Base-by-base conservation (phyloP, 2,797 vertebrate genomes). In the Rousettus madagascariensis region DNA sequence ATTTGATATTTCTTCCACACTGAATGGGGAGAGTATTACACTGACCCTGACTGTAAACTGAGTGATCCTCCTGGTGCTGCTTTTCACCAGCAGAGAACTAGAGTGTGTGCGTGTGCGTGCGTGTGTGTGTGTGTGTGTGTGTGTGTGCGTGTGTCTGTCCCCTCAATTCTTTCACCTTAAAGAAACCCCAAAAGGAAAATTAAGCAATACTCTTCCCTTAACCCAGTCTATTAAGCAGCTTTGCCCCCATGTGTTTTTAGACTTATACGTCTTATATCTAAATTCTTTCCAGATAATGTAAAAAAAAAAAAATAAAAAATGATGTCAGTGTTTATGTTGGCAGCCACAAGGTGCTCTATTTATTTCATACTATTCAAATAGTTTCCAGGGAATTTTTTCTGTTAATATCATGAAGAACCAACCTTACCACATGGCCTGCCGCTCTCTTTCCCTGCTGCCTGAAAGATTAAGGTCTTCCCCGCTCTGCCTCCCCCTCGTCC, bases 251-350 rank as follows among this genome's bases (percentile, higher is more conserved):
- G 95, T 98, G 97, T 98, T 98, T 98, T 98, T 96, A 96, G 97
- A 97, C 92, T 98, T 98, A 95, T 98, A 98, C 96, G 95, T 97
- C 97, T 97, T 98, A 98, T 98, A 98, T 98, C 98, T 98, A 98
- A 98, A 98, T 98, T 98, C 98, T 98, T 98, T 98, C 98, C 98
- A 98, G 98, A 98, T 98, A 98, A 98, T 98, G 97, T 98, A 94
- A 98, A 98, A 98, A 98, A 98, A 93, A 98, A 2, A 98, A 92
- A 49, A 93, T 98, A 98, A 98, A 98, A 98, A 98, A 98, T 98
- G 98, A 98, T 97, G 98, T 98, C 98, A 98, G 96, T 98, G 98
- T 98, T 99, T 98, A 97, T 98, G 94, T 98, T 98, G 98, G 98
- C 98, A 98, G 94, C 16, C 0, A 75, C 95, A 98, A 98, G 97